Evolutionary conservation across 2,797 vertebrate genomes (phyloP).

Genomic region (Bucorvus abyssinicus): DNA sequence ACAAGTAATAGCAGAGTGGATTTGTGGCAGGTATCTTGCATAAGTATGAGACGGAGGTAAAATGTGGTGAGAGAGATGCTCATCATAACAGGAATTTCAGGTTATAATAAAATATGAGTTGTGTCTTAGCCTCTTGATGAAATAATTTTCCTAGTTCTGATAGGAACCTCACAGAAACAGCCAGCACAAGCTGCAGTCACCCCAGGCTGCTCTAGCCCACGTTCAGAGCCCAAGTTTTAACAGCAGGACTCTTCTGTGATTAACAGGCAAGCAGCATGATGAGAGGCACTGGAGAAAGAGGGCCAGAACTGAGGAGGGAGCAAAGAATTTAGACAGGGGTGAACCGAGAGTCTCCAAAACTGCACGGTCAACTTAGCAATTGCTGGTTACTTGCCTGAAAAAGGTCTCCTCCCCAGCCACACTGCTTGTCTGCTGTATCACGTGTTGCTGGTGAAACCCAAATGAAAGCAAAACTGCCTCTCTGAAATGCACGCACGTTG

Average conservation of each 20-base stretch:
- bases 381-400: not conserved
- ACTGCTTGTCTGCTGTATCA: not conserved
- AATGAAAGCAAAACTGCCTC: not conserved
- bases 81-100: not conserved
- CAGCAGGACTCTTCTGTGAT: not conserved
- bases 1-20: not conserved
- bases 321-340: not conserved
- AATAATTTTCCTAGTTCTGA: not conserved
- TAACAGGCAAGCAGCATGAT: not conserved
- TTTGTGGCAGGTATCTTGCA: not conserved
- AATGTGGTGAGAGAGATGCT: not conserved
- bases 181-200: not conserved
- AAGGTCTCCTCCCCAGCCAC: not conserved
- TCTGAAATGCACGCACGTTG: not conserved
- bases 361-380: not conserved
- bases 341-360: fast-evolving
- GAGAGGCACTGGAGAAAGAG: not conserved
- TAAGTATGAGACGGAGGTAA: not conserved
- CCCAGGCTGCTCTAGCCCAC: not conserved
- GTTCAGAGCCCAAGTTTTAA: not conserved
- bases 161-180: not conserved
- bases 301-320: not conserved
- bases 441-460: not conserved
- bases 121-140: not conserved
- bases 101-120: not conserved